A percentile compares a stretch with the other conserved stretches of the same genome.
Evolutionary conservation across 2,113 vertebrate genomes (phyloP).

Genomic region (Eulemur rufifrons): DNA sequence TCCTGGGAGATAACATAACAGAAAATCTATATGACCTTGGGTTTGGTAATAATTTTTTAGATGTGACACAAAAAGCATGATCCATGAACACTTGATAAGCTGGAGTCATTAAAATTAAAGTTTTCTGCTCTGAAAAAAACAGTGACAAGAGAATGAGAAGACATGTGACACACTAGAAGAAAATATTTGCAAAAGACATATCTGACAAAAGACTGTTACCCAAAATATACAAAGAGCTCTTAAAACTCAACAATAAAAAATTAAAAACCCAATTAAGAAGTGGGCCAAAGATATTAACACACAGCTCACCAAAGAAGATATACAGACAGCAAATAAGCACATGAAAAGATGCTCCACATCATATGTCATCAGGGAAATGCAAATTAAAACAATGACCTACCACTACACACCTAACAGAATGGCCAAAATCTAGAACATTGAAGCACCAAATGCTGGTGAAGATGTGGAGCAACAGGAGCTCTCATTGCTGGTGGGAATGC

Average conservation of each 20-base stretch:
- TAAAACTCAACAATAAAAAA: not conserved
- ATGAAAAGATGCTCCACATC: not conserved
- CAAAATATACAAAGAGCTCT: not conserved
- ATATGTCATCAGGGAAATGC: not conserved
- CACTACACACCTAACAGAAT: not conserved
- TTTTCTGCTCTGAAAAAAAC: not conserved
- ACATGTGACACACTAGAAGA: not conserved
- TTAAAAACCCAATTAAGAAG: not conserved
- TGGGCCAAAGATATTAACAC: not conserved
- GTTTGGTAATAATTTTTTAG: not conserved
- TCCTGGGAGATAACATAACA: not conserved
- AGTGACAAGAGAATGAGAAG: not conserved
- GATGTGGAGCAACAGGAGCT: not conserved
- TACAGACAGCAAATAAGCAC: not conserved
- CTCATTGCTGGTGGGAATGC: not conserved
- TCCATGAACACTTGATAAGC: not conserved
- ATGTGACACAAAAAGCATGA: not conserved
- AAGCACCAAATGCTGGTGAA: not conserved
- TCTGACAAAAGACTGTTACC: not conserved
- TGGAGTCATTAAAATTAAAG: not conserved
- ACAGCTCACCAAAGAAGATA: not conserved
- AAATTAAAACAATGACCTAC: not conserved
- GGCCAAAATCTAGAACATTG: not conserved
- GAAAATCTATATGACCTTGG: not conserved
- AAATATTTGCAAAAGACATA: not conserved